These are phyloP conservation scores for Cuniculus paca DNA, from an alignment of 2,797 vertebrate genomes.

Conservation along the genomic window DNA sequence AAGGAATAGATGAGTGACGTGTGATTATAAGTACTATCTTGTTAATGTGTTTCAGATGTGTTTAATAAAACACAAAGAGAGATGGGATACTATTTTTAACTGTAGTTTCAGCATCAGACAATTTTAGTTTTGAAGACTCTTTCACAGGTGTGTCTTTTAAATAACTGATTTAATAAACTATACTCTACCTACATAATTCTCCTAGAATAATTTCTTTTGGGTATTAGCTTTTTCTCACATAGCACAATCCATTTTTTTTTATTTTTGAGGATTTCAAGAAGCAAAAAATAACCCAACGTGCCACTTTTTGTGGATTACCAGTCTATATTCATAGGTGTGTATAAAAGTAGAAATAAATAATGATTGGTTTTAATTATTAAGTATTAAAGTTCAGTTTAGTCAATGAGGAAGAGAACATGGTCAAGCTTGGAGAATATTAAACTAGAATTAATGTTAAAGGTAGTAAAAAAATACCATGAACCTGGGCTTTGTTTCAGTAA, in stretches of 20 bases:
- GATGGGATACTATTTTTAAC: neutral
- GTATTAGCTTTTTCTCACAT: neutral
- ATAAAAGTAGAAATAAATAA: neutral
- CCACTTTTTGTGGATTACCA: neutral
- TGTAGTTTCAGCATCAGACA: neutral
- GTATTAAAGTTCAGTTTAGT: slow-evolving; percentile 1
- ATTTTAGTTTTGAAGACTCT: neutral
- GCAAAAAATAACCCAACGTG: slow-evolving; percentile 12
- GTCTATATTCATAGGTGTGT: neutral
- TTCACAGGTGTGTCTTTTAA: neutral
- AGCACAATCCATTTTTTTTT: neutral
- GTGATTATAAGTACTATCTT: neutral
- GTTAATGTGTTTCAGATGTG: neutral
- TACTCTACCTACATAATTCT: neutral
- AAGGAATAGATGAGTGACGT: neutral
- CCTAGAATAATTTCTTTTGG: neutral
- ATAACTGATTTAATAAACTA: neutral
- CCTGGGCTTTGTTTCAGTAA: neutral
- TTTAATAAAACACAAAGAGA: neutral
- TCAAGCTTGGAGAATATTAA: neutral
- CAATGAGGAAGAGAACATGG: neutral
- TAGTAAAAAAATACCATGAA: neutral
- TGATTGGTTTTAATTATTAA: slow-evolving; percentile 9
- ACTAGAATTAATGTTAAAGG: neutral
- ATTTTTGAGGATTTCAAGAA: neutral